Evolutionary conservation across 1,140 invertebrate species (phyloP), one percentile per base, ranked within the genome.

Genomic region (Cyclina sinensis): DNA sequence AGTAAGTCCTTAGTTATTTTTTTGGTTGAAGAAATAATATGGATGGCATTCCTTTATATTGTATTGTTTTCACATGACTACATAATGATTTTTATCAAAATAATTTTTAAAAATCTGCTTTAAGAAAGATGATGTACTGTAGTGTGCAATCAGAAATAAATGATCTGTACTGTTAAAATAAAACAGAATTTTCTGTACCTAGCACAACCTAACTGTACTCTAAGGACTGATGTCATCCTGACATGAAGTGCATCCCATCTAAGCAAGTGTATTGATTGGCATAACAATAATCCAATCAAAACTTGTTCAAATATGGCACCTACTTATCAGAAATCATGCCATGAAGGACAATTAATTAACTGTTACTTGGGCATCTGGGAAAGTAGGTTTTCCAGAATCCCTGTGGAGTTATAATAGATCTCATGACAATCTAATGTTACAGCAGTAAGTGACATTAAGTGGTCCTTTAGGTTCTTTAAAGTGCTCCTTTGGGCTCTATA

Each of bases 401-500:
- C 65, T 70, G 16, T 1, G 11, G 32, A 37, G 65, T 1, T 14
- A 37, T 18, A 70, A 70, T 70, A 37, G 32, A 70, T 70, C 65
- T n/a, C 65, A 30, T 2, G 32, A 35, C 35, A 65, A 3, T 37
- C 74, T n/a, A 78, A 78, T 35, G 21, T 32, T 48, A 27, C 37
- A 21, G 24, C 39, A 74, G 16, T 43, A 7, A 46, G 39, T 78
- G 74, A 78, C 43, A 78, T 78, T 48, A 78, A 78, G 74, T 54
- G 74, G 74, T 54, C 74, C 43, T 78, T 51, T 51, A 78, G 74
- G 46, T 16, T 57, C 27, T 7, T 24, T 24, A 24, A 76, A 54
- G 70, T 43, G 46, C 46, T 78, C 46, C 46, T 51, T 35, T 24
- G 18, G 46, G 43, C 16, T 78, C 46, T 16, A 51, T 27, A 48